phyloP scores from a whole-genome alignment of 2,797 vertebrate genomes.

The Diplodus puntazzo region DNA sequence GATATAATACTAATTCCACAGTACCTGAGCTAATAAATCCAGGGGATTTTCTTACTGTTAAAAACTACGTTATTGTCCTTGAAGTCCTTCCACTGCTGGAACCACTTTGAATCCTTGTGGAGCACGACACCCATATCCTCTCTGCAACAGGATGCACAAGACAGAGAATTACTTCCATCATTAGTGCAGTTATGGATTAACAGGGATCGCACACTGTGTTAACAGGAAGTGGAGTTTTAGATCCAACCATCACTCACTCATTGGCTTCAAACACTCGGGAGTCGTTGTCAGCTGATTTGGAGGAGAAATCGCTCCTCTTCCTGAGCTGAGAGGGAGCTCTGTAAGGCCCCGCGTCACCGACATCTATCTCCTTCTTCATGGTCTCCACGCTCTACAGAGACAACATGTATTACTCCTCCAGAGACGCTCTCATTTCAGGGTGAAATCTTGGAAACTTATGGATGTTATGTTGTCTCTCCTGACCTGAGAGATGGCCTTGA shows the following conservation, averaged over 20 bases:
- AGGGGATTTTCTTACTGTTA: conserved; percentile 87
- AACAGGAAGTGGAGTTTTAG: not conserved
- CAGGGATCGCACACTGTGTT: not conserved
- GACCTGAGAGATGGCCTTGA: conserved; percentile 93
- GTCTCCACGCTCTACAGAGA: conserved; percentile 88
- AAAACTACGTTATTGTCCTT: conserved; percentile 94
- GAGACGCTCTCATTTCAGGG: not conserved
- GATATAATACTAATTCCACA: not conserved
- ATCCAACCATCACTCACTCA: conserved; percentile 84
- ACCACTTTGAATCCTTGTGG: conserved; percentile 96
- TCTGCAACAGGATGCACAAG: conserved; percentile 71
- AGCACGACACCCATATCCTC: conserved; percentile 92
- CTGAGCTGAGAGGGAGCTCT: conserved; percentile 89
- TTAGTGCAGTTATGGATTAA: not conserved
- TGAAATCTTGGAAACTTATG: not conserved
- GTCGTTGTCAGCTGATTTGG: conserved; percentile 83
- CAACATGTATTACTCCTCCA: not conserved
- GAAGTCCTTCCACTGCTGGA: conserved; percentile 96
- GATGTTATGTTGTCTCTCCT: not conserved
- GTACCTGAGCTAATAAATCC: not conserved
- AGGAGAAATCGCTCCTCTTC: conserved; percentile 91
- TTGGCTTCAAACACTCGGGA: conserved; percentile 91
- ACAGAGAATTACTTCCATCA: not conserved
- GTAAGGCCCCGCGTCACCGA: conserved; percentile 89
- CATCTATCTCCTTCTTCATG: conserved; percentile 92